Evolutionary conservation across 2,888 invertebrate species (phyloP).

Genomic region (Pachydiplax longipennis): DNA sequence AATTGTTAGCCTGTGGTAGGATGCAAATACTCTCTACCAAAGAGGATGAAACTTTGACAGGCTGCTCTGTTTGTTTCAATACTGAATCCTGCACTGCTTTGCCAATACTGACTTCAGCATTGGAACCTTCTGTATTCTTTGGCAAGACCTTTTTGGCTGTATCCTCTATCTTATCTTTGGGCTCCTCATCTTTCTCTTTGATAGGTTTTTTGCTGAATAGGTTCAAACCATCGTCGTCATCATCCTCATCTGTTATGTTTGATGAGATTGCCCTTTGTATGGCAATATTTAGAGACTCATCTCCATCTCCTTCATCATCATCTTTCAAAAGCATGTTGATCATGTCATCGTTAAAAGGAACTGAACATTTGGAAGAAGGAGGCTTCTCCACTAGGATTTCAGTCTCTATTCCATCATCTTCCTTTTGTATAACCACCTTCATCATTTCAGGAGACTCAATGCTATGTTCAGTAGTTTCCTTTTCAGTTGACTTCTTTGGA

Average conservation of each 20-base stretch:
- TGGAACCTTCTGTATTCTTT: constrained; percentile 53
- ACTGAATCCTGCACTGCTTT: neutral
- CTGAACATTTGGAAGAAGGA: constrained; percentile 25
- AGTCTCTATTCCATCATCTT: constrained; percentile 62
- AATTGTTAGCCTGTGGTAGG: constrained; percentile 47
- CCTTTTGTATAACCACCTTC: constrained; percentile 52
- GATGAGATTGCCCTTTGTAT: constrained; percentile 60
- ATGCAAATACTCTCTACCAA: constrained; percentile 48
- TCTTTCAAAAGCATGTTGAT: constrained; percentile 58
- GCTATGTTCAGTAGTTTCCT: constrained; percentile 9
- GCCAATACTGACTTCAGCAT: constrained; percentile 26
- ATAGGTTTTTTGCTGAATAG: constrained; percentile 49
- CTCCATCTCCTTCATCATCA: constrained; percentile 60
- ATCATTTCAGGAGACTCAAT: constrained; percentile 6
- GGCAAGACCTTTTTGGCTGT: constrained; percentile 61
- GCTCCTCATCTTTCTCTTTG: constrained; percentile 50
- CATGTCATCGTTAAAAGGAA: constrained; percentile 55
- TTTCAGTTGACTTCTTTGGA: neutral
- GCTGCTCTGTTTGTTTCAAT: neutral
- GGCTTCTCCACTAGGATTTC: constrained; percentile 8
- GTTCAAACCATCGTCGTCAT: constrained; percentile 57
- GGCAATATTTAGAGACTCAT: constrained; percentile 62
- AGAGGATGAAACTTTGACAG: neutral
- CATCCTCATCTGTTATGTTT: constrained; percentile 60
- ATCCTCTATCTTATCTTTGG: constrained; percentile 60